Base-by-base conservation (phyloP, 2,113 vertebrate species). In the Edolisoma coerulescens region DNA sequence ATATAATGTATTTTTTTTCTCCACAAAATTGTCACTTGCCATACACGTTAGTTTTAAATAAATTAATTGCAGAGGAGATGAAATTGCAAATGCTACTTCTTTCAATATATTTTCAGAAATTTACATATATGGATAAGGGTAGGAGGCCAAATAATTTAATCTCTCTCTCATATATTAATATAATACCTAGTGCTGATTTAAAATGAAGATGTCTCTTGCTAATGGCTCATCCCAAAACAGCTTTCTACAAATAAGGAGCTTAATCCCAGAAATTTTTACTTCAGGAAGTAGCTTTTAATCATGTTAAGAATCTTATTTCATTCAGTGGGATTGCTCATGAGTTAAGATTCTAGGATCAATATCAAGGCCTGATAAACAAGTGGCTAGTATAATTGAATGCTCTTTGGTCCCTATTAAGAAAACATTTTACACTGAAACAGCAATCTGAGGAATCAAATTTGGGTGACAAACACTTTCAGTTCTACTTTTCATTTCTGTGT, bases 61-160 rank as follows among this genome's bases (percentile, higher is more conserved):
- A 96, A 91, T 84, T 89, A 93, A 93, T 92, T 93, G 73, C 65
- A 87, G 64, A 84, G 79, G n/a, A 89, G 60, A 78, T 94, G 28
- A 92, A 93, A 81, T 90, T 93, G 85, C 41, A 92, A 96, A 75
- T 95, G 65, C 26, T 84, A 57, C 37, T 82, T 30, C 61, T 93
- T 94, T 81, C 80, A 89, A 54, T 84, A 26, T 78, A 61, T 84
- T 93, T 96, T 71, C 64, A 84, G 53, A 95, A 93, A 89, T 95
- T 78, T 88, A n/a, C 69, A 61, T 94, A 76, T 92, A 73, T 89
- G 76, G 81, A 61, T 87, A 70, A 85, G 79, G 32, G 22, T 74
- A 84, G 73, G 49, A 95, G 79, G 64, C 60, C 86, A 90, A 89
- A 96, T 87, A 94, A 93, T 92, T 92, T 81, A 75, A 54, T 79